phyloP scores from a whole-genome alignment of 2,888 invertebrate species.

The Eueremaeus valkanovi region DNA sequence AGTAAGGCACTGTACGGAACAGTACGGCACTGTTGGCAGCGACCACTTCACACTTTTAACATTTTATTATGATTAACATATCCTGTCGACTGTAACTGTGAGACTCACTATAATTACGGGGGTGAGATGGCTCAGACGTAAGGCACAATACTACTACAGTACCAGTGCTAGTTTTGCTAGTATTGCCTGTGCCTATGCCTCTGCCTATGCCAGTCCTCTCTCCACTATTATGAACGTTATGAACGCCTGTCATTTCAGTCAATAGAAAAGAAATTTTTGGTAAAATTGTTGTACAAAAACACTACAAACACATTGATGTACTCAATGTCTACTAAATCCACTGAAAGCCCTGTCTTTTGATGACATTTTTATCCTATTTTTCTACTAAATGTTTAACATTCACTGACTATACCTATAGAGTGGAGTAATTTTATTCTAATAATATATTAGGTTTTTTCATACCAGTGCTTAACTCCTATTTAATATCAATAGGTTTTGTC shows the following conservation, averaged over 20 bases:
- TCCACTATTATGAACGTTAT: neutral
- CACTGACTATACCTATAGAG: slow-evolving; percentile 21
- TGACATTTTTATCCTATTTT: slow-evolving; percentile 29
- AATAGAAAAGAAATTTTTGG: slow-evolving; percentile 22
- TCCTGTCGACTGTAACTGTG: slow-evolving; percentile 30
- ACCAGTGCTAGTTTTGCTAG: too few relatives aligned
- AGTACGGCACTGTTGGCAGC: slow-evolving; percentile 15
- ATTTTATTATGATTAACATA: slow-evolving; percentile 36
- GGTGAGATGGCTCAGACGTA: slow-evolving; percentile 3
- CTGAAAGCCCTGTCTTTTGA: slow-evolving; percentile 23
- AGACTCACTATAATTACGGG: slow-evolving; percentile 34
- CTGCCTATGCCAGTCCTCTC: too few relatives aligned
- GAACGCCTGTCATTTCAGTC: slow-evolving; percentile 26
- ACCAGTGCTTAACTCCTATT: neutral
- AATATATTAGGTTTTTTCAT: slow-evolving; percentile 5
- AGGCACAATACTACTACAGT: too few relatives aligned
- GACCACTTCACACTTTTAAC: slow-evolving; percentile 36
- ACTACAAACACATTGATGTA: slow-evolving; percentile 21
- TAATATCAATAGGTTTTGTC: neutral
- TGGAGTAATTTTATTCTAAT: neutral
- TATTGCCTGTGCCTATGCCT: too few relatives aligned
- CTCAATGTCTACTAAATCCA: neutral
- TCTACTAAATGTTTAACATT: slow-evolving; percentile 1
- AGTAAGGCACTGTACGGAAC: too few relatives aligned
- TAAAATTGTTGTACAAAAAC: slow-evolving; percentile 25